Conservation (phyloP, 2,113 vertebrate species). For the Vicugna pacos region DNA sequence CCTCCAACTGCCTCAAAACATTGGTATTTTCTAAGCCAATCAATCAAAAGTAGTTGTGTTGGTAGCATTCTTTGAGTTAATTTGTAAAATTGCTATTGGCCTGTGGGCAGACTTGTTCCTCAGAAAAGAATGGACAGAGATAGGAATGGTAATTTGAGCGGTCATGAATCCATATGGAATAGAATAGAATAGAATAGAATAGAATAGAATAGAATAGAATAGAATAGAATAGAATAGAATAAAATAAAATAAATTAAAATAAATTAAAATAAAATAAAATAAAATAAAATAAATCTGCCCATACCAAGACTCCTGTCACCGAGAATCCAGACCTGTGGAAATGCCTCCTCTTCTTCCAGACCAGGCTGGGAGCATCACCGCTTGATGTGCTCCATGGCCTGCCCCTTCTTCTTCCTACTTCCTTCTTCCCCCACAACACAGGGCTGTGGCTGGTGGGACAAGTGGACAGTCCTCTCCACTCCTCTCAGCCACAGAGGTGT, state of each 20-base stretch:
- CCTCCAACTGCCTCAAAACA: neutral
- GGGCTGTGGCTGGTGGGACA: neutral
- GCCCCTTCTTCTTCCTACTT: neutral
- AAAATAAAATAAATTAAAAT: neutral
- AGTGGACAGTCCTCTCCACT: neutral
- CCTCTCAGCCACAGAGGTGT: neutral
- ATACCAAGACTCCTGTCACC: neutral
- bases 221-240: neutral
- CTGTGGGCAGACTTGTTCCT: neutral
- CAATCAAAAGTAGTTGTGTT: neutral
- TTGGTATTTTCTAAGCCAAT: neutral
- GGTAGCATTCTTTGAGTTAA: neutral
- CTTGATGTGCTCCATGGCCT: neutral
- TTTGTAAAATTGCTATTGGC: neutral
- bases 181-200: neutral
- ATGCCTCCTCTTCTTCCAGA: neutral
- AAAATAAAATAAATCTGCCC: conserved; percentile 5
- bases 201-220: neutral
- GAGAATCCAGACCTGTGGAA: neutral
- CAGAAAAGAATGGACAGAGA: neutral
- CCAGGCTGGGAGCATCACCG: neutral
- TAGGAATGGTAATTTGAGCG: neutral
- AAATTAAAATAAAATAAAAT: conserved; percentile 24
- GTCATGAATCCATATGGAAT: neutral
- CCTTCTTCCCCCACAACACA: neutral